A percentile compares a stretch with the other conserved stretches of the same genome.
These are phyloP conservation scores for Rambutsinella grinnellia DNA, from an alignment of 2,888 invertebrate genomes.

Conservation along the genomic window DNA sequence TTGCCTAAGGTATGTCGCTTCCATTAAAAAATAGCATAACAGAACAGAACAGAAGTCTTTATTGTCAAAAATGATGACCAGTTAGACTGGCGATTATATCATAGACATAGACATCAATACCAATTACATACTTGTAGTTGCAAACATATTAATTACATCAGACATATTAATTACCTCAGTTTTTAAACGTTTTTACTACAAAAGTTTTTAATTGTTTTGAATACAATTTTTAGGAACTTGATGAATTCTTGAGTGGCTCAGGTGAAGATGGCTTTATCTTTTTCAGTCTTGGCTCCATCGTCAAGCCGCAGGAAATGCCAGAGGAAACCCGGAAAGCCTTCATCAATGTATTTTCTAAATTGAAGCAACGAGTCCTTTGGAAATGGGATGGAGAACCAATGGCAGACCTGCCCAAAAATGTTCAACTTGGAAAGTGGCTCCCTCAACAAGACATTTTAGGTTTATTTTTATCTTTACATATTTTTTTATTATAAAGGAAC, in stretches of 20 bases:
- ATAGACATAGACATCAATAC: not conserved
- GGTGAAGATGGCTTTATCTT: conserved; percentile 80
- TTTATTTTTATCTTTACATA: not conserved
- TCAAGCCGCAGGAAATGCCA: conserved; percentile 85
- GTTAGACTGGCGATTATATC: no score
- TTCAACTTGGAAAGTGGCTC: conserved; percentile 76
- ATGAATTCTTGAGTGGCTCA: conserved; percentile 77
- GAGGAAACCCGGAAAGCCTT: conserved; percentile 78
- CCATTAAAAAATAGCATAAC: no score
- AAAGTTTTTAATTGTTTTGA: not conserved
- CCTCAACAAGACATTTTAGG: conserved; percentile 86
- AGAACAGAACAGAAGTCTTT: no score
- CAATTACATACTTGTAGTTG: not conserved
- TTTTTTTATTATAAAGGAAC: not conserved
- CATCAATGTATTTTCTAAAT: conserved; percentile 78
- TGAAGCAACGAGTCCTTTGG: conserved; percentile 87
- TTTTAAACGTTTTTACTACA: not conserved
- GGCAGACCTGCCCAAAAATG: conserved; percentile 74
- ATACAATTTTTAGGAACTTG: conserved; percentile 69
- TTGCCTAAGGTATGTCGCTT: conserved; percentile 75
- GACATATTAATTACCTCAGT: not conserved
- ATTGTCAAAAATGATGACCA: no score
- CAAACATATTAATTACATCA: not conserved
- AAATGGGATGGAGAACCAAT: conserved; percentile 81
- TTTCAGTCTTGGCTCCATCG: conserved; percentile 89